phyloP scores from a whole-genome alignment of 2,113 vertebrate genomes.

The Aramus guarauna region DNA sequence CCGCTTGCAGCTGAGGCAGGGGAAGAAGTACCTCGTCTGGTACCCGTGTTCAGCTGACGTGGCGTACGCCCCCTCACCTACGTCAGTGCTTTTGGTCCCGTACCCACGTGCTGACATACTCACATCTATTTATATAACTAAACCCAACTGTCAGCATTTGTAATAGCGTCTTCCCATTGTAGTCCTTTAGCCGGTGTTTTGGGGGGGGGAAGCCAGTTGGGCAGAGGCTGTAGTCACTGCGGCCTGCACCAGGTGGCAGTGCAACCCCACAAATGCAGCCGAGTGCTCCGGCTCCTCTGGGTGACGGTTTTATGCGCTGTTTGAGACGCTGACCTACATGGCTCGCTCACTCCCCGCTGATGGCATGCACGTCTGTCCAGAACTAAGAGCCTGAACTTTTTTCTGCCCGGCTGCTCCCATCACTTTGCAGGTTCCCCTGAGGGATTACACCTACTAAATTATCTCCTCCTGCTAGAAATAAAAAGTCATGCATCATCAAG shows the following conservation, averaged over 20 bases:
- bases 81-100: neutral
- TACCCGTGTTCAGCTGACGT: accelerated
- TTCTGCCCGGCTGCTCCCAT: neutral
- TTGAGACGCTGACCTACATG: neutral
- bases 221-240: neutral
- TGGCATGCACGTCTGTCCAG: neutral
- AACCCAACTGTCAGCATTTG: neutral
- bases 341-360: neutral
- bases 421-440: neutral
- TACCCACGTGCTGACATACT: neutral
- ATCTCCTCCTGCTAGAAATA: neutral
- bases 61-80: accelerated
- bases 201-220: neutral
- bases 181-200: neutral
- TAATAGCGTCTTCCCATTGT: neutral
- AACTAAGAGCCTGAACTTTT: neutral
- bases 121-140: neutral
- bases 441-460: neutral
- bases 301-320: neutral
- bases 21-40: neutral
- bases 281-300: neutral
- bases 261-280: neutral
- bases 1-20: neutral
- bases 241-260: slow-evolving; percentile 7
- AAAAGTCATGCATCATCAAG: neutral